Conservation (phyloP, 2,888 invertebrate species). For the Pocota personata region DNA sequence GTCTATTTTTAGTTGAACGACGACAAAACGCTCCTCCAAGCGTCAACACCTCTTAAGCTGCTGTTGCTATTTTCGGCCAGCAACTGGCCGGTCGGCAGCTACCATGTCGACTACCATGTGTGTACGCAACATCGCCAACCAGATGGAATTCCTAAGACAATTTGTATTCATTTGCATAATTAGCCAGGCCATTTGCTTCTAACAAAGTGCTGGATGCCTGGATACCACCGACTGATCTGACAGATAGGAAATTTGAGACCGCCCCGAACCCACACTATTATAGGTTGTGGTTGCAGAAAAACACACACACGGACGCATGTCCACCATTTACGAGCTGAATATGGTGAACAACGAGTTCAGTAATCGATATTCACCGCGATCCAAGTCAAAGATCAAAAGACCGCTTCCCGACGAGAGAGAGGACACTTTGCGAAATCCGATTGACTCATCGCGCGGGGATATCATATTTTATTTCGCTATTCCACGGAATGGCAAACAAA, state of each 20-base stretch:
- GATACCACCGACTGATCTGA: conserved; percentile 16
- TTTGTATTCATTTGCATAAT: conserved; percentile 71
- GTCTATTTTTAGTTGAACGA: conserved; percentile 48
- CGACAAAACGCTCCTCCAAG: conserved; percentile 27
- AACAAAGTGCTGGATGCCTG: conserved; percentile 1
- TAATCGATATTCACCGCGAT: conserved; percentile 35
- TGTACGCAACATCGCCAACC: neutral
- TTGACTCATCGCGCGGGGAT: conserved; percentile 54
- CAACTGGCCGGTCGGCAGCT: neutral
- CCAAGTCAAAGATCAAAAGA: conserved; percentile 46
- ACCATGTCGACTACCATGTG: neutral
- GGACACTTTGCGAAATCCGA: conserved; percentile 54
- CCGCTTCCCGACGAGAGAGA: neutral
- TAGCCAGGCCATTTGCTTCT: conserved; percentile 33
- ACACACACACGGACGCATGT: neutral
- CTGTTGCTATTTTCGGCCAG: conserved; percentile 29
- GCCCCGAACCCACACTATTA: neutral
- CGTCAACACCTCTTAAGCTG: conserved; percentile 16
- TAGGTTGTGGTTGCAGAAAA: no score
- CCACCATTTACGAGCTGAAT: neutral
- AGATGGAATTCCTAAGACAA: conserved; percentile 41
- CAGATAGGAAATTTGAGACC: conserved; percentile 36
- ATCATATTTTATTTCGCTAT: conserved; percentile 36
- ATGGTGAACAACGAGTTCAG: neutral
- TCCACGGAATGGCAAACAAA: neutral